Base-by-base conservation (phyloP, 2,888 invertebrate species). In the Trileptium ribeirensis region DNA sequence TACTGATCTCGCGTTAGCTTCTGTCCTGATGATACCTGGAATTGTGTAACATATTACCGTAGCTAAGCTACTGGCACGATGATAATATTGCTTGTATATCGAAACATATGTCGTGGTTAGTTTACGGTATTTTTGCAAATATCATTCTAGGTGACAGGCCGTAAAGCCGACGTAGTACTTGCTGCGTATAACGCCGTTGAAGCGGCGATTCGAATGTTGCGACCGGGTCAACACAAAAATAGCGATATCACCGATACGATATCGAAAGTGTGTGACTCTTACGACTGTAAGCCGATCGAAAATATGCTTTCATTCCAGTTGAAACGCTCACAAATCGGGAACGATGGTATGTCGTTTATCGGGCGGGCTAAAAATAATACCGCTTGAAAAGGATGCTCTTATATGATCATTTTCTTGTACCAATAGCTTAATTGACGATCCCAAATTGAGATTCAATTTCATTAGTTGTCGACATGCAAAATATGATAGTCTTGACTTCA, bases 101-200 rank as follows among this genome's bases (percentile, higher is more conserved):
- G 67, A 67, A 40, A 67, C 64, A 74, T 38, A 29, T 29, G 67
- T n/a, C n/a, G 29, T 64, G 29, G 34, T 15, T 81, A 33, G 15
- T 3, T 34, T 3, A 67, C 38, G 81, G 81, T 64, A 64, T 8
- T n/a, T 24, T 78, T 78, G 78, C 82, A 37, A 24, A 82, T 67
- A 1, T 64, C 15, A 31, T 75, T 92, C 79, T 94, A 94, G 90
- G 93, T 94, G 31, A 93, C 92, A 24, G 99, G 97, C 3, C 92
- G 94, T 82, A 94, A 94, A 88, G 98, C 99, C 67, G 97, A 99
- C 91, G 97, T 94, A 24, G 92, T 97, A 80, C 90, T 96, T 86
- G 99, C 98, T 82, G 98, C 99, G 0, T 94, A 98, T 89, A 93
- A 93, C 90, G 97, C 97, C 70, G 94, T 96, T 82, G 97, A 99